A percentile compares a stretch with the other conserved stretches of the same genome.
Conservation (phyloP, 2,888 invertebrate species). For the Aleiodes leptofemur region DNA sequence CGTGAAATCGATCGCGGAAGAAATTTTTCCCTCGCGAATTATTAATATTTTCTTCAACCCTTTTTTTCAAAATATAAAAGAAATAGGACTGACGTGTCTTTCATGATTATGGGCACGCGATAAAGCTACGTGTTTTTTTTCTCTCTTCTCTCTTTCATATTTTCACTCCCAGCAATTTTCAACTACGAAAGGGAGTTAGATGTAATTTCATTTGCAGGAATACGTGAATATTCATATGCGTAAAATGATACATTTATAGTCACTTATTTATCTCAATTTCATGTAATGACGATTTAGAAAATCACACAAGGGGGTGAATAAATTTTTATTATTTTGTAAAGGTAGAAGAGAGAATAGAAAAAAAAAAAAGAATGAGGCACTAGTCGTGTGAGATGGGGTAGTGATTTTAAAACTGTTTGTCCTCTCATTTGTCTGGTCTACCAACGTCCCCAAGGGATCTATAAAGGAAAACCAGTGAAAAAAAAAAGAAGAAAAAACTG, state of each 20-base stretch:
- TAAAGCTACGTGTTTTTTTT: conserved; percentile 54
- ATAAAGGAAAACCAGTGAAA: conserved; percentile 22
- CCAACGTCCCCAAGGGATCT: conserved; percentile 16
- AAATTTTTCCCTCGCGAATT: conserved; percentile 42
- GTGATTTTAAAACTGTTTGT: conserved; percentile 57
- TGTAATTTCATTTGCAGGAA: too few relatives aligned
- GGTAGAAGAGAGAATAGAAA: neutral
- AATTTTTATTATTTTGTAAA: conserved; percentile 38
- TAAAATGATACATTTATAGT: too few relatives aligned
- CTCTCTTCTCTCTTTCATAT: neutral
- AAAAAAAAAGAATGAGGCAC: conserved; percentile 15
- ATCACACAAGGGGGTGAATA: conserved; percentile 6
- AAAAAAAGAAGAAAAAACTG: conserved; percentile 43
- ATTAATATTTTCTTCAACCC: conserved; percentile 39
- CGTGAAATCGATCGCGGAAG: conserved; percentile 42
- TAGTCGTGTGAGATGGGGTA: conserved; percentile 45
- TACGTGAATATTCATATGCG: neutral
- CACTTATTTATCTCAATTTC: too few relatives aligned
- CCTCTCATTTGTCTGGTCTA: conserved; percentile 45
- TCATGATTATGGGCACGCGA: conserved; percentile 36
- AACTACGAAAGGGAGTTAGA: too few relatives aligned
- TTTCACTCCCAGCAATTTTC: neutral
- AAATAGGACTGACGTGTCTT: conserved; percentile 26
- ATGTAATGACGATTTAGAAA: too few relatives aligned
- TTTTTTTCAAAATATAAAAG: neutral